Evolutionary conservation across 2,888 invertebrate genomes (phyloP), one percentile per base, ranked within the genome.

Genomic region (Caenorhabditis afra): DNA sequence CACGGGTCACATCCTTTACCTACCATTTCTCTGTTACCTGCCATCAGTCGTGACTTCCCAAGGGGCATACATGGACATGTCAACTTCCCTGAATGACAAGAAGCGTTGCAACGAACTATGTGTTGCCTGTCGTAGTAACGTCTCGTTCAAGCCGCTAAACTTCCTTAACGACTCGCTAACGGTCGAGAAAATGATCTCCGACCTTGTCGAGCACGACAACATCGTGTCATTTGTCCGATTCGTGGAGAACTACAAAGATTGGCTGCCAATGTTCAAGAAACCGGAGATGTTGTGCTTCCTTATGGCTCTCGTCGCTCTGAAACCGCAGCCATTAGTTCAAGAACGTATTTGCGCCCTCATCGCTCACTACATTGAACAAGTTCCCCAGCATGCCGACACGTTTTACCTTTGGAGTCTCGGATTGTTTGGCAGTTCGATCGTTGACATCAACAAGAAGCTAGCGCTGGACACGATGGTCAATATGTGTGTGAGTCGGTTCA

Each of bases 321-420:
- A 39, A 2, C 29, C 44, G 1, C 41, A 67, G 20, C 44, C 22
- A 3, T 8, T 7, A 14, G 23, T 64, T 16, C 62, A 75, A 11
- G 39, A 39, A 29, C 39, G 23, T 8, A 49, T 61, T 7, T 53
- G 59, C n/a, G 7, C 47, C 4, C 29, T 61, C 14, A 47, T 61
- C 5, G 14, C 18, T 1, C 3, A 22, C 4, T 20, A 55, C 3
- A 10, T 67, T n/a, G 29, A 55, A 29, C 11, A 39, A 4, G 10
- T 14, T 3, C 75, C 75, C 8, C 55, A 37, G 16, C n/a, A 58
- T 12, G 62, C 67, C 1, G 50, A 67, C 5, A 14, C 11, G 0
- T 57, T 44, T 11, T 39, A 49, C 11, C n/a, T 50, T 7, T 75
- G 58, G 14, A 66, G 70, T 22, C 53, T 66, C 4, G 45, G 41